Evolutionary conservation across 2,113 vertebrate genomes (phyloP).

Genomic region (Tenebrosternarchus preto): DNA sequence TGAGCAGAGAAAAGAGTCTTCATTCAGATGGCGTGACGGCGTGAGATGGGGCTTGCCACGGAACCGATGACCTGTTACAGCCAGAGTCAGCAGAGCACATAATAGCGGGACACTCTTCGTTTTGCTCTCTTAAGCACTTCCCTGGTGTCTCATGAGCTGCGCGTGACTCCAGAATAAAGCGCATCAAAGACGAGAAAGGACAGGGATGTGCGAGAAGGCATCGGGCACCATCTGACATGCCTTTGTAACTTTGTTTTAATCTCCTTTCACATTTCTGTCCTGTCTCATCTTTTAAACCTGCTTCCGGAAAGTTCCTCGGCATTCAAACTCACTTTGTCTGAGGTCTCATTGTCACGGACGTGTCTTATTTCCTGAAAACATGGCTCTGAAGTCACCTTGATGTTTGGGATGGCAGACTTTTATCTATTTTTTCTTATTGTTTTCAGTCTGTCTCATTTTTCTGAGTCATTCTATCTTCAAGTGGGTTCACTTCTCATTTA

Average conservation of each 20-base stretch:
- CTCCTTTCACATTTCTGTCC: constrained; percentile 53
- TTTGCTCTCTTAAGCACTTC: constrained; percentile 32
- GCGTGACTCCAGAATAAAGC: constrained; percentile 19
- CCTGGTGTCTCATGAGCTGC: constrained; percentile 12
- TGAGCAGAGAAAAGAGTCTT: background rate
- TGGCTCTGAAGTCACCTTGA: too few relatives aligned
- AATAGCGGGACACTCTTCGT: constrained; percentile 37
- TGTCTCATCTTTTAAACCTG: constrained; percentile 52
- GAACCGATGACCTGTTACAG: constrained; percentile 24
- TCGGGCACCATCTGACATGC: constrained; percentile 43
- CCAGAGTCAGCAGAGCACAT: constrained; percentile 24
- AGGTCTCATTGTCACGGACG: constrained; percentile 54
- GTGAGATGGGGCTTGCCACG: background rate
- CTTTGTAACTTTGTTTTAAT: constrained; percentile 56
- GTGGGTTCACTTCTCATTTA: background rate
- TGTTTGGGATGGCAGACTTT: constrained; percentile 32
- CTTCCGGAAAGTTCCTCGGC: constrained; percentile 54
- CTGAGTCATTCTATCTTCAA: background rate
- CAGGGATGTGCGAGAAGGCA: background rate
- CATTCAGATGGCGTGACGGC: background rate
- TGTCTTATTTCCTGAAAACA: constrained; percentile 55
- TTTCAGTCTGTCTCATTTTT: constrained; percentile 8
- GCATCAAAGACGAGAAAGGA: constrained; percentile 25
- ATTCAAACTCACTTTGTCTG: constrained; percentile 53
- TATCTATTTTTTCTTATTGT: constrained; percentile 58